A percentile compares a stretch with the other conserved stretches of the same genome.
phyloP scores from a whole-genome alignment of 2,888 invertebrate genomes.

The Caradrina kadenii region DNA sequence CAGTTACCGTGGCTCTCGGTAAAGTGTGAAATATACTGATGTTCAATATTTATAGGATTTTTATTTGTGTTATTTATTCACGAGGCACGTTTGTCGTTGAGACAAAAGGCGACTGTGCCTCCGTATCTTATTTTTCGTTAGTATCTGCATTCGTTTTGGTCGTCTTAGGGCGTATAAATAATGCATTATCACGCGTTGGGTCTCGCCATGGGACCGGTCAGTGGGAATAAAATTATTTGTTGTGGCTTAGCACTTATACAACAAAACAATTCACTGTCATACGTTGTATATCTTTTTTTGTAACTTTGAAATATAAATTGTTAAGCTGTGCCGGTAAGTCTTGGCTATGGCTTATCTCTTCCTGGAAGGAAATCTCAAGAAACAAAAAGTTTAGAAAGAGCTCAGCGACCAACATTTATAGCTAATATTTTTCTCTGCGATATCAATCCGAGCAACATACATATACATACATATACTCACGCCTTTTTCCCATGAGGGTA shows the following conservation, averaged over 20 bases:
- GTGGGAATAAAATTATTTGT: constrained; percentile 83
- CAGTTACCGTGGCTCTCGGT: constrained; percentile 79
- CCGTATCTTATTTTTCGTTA: constrained; percentile 86
- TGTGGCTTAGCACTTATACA: constrained; percentile 76
- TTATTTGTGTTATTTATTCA: constrained; percentile 90
- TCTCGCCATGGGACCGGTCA: constrained; percentile 74
- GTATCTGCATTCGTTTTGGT: constrained; percentile 88
- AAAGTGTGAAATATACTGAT: constrained; percentile 89
- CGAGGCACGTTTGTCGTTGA: constrained; percentile 83
- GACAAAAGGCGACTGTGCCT: constrained; percentile 81
- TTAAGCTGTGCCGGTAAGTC: constrained; percentile 24
- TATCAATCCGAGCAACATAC: too few species aligned
- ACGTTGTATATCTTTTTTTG: constrained; percentile 58
- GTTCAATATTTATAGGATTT: constrained; percentile 89
- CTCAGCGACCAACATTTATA: background rate
- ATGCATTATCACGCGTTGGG: constrained; percentile 89
- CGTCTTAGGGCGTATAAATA: constrained; percentile 88
- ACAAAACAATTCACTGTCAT: constrained; percentile 67
- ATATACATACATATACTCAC: too few species aligned
- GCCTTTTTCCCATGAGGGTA: too few species aligned
- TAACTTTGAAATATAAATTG: constrained; percentile 45
- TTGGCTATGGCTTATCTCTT: constrained; percentile 28
- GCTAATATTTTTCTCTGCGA: background rate
- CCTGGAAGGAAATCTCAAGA: constrained; percentile 7
- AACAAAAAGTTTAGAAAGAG: constrained; percentile 17